These are phyloP conservation scores for Raphicerus campestris DNA, from an alignment of 2,113 vertebrate genomes.

Conservation along the genomic window DNA sequence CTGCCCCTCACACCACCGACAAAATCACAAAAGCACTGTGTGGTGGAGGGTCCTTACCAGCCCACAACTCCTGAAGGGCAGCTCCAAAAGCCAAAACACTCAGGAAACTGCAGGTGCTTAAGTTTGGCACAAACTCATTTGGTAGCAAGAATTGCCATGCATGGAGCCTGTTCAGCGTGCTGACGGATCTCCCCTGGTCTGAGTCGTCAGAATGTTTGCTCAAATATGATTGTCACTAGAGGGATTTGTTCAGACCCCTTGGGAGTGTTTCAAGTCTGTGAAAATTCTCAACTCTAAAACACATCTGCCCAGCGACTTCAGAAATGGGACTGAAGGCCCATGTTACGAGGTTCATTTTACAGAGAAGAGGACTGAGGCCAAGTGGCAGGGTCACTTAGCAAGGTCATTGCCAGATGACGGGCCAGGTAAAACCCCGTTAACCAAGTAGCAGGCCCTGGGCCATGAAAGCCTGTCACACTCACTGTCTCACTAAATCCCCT, in stretches of 20 bases:
- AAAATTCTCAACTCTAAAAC: neutral
- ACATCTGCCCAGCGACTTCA: neutral
- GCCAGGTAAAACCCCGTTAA: accelerated
- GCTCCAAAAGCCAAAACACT: no score
- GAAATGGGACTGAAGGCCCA: neutral
- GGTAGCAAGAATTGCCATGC: neutral
- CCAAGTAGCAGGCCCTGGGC: neutral
- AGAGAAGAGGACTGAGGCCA: neutral
- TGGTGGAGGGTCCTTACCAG: accelerated
- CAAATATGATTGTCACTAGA: neutral
- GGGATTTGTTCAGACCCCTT: neutral
- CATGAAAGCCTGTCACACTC: accelerated
- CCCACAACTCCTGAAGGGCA: neutral
- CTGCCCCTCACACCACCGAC: no score
- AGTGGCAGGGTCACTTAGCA: neutral
- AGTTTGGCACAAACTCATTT: neutral
- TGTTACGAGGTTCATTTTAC: neutral
- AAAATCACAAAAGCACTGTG: neutral
- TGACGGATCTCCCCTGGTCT: accelerated
- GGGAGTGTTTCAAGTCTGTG: neutral
- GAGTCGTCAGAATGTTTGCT: neutral
- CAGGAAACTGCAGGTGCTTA: accelerated
- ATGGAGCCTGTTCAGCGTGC: neutral
- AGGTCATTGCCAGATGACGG: accelerated
- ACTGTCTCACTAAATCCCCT: neutral